Evolutionary conservation across 2,113 vertebrate genomes (phyloP).

Genomic region (Melozone crissalis): DNA sequence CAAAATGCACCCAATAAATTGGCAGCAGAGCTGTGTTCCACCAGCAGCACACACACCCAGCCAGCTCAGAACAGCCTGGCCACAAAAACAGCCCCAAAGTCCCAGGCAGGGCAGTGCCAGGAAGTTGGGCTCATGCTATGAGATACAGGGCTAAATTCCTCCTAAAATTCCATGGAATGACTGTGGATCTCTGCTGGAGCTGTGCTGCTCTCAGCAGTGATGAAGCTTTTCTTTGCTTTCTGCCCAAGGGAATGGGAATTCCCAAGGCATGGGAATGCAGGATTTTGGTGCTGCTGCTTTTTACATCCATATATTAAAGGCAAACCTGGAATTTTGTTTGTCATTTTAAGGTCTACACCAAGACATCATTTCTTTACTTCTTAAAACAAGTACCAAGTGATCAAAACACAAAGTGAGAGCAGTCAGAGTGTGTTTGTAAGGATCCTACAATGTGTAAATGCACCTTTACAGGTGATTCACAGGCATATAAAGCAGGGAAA

Average conservation of each 20-base stretch:
- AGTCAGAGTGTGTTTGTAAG: not conserved
- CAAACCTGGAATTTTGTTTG: not conserved
- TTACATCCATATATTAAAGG: not conserved
- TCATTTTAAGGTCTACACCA: not conserved
- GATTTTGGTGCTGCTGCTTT: not conserved
- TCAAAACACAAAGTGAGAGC: not conserved
- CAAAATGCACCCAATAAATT: not conserved
- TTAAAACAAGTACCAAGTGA: not conserved
- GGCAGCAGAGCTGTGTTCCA: accelerated
- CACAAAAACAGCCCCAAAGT: not conserved
- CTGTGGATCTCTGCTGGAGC: not conserved
- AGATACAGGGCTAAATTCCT: not conserved
- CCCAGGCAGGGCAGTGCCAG: not conserved
- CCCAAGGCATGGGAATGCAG: accelerated
- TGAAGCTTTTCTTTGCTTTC: not conserved
- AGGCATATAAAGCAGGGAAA: not conserved
- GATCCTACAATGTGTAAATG: not conserved
- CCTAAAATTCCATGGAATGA: not conserved
- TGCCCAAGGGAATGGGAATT: not conserved
- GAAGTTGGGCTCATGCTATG: not conserved
- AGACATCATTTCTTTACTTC: not conserved
- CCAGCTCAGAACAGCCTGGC: not conserved
- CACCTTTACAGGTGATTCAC: not conserved
- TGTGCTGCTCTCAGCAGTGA: not conserved
- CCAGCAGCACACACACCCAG: accelerated